Percentiles rank a stretch among this genome's conserved stretches.
phyloP scores from a whole-genome alignment of 2,113 vertebrate species.

The Poeciliopsis prolifica region DNA sequence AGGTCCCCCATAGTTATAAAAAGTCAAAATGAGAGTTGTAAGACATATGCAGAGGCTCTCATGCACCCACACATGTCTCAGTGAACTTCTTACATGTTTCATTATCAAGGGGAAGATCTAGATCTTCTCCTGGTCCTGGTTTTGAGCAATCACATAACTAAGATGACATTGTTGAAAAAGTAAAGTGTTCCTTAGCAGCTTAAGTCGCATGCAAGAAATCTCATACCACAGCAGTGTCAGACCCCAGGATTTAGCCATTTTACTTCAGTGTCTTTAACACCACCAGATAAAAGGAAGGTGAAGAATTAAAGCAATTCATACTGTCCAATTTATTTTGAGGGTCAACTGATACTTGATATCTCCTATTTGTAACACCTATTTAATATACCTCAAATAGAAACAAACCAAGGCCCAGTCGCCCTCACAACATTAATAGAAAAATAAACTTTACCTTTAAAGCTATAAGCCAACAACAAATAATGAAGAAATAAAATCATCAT shows the following conservation, averaged over 20 bases:
- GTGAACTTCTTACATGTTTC: conserved; percentile 30
- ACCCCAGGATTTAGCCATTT: conserved; percentile 35
- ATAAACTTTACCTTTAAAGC: conserved; percentile 58
- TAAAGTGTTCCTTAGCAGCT: conserved; percentile 44
- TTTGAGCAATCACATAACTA: conserved; percentile 70
- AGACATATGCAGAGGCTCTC: conserved; percentile 45
- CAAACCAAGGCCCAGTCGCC: conserved; percentile 63
- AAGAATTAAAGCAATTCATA: background rate
- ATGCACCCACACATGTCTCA: conserved; percentile 38
- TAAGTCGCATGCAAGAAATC: conserved; percentile 27
- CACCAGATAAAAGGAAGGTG: background rate
- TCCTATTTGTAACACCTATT: conserved; percentile 11
- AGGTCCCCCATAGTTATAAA: conserved; percentile 58
- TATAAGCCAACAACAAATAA: conserved; percentile 59
- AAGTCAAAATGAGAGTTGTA: conserved; percentile 71
- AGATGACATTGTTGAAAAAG: conserved; percentile 57
- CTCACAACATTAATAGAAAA: conserved; percentile 58
- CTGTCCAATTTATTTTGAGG: conserved; percentile 21
- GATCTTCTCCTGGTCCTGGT: conserved; percentile 22
- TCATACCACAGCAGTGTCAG: conserved; percentile 43
- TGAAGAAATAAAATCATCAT: conserved; percentile 68
- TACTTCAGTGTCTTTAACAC: background rate
- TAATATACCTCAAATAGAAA: conserved; percentile 75
- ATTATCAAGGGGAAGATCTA: conserved; percentile 50
- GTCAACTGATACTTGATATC: background rate